Percentiles rank a stretch among this genome's conserved stretches.
Evolutionary conservation across 2,113 vertebrate species (phyloP).

Genomic region (Chaetops frenatus): DNA sequence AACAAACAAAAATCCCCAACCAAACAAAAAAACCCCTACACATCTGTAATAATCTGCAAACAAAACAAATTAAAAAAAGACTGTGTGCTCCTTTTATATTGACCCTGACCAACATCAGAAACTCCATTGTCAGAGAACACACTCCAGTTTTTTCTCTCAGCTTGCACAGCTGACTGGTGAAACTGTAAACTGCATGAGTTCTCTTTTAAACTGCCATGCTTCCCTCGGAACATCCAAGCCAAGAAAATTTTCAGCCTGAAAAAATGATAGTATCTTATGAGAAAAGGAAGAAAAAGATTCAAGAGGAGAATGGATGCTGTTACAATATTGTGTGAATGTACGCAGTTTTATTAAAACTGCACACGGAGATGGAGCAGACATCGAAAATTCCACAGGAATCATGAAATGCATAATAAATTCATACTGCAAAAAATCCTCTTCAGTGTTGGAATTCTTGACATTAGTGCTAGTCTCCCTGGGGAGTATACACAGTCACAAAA

Average conservation of each 20-base stretch:
- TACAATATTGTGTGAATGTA: not conserved
- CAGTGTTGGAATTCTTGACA: not conserved
- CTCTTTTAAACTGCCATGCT: not conserved
- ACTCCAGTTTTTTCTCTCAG: not conserved
- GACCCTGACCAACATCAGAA: not conserved
- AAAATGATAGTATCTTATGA: not conserved
- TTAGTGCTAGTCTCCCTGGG: not conserved
- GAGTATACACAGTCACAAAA: not conserved
- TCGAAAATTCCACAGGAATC: conserved; percentile 1
- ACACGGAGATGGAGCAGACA: not conserved
- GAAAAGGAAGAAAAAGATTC: not conserved
- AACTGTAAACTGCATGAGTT: not conserved
- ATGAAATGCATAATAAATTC: not conserved
- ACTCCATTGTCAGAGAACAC: not conserved
- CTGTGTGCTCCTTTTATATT: not conserved
- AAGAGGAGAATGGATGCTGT: not conserved
- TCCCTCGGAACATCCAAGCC: not conserved
- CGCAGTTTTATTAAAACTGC: not conserved
- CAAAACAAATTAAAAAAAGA: not conserved
- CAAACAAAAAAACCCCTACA: not conserved
- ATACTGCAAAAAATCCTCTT: not conserved
- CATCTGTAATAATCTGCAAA: not conserved
- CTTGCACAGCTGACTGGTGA: not conserved
- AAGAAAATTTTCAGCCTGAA: not conserved
- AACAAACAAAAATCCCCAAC: not conserved